Percentiles rank a stretch among this genome's conserved stretches.
These are phyloP conservation scores for Tetranychus piercei DNA, from an alignment of 2,888 invertebrate genomes.

Conservation along the genomic window DNA sequence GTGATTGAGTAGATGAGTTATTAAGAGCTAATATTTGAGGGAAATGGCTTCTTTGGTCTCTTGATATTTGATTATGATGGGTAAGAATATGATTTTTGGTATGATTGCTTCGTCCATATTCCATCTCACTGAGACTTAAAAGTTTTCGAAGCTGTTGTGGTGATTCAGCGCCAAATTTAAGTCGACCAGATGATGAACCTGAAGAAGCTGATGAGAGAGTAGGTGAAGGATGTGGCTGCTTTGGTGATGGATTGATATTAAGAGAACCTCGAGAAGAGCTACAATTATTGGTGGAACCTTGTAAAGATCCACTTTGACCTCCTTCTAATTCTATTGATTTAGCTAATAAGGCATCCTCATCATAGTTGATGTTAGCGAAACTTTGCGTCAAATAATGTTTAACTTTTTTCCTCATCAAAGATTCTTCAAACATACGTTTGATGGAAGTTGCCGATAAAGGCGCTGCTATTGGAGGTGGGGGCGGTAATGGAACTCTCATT, in stretches of 20 bases:
- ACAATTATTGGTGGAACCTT: not conserved
- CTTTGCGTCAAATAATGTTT: conserved; percentile 13
- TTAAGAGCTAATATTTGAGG: not conserved
- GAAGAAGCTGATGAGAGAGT: conserved; percentile 55
- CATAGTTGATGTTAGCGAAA: conserved; percentile 15
- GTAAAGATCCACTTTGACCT: conserved; percentile 7
- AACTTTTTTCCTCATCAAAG: conserved; percentile 14
- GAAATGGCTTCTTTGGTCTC: conserved; percentile 7
- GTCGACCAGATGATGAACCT: conserved; percentile 32
- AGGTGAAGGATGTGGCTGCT: conserved; percentile 55
- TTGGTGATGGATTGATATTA: conserved; percentile 2
- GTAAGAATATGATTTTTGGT: not conserved
- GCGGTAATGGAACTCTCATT: conserved; percentile 10
- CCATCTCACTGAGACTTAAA: conserved; percentile 46
- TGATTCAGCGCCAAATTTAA: conserved; percentile 55
- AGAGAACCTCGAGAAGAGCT: conserved; percentile 3
- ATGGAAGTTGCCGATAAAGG: not conserved
- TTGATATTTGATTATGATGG: conserved; percentile 3
- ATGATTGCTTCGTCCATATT: conserved; percentile 10
- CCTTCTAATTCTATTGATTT: conserved; percentile 17
- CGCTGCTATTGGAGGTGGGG: conserved; percentile 6
- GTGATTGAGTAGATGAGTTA: conserved; percentile 5
- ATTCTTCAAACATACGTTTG: conserved; percentile 14
- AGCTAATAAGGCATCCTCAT: conserved; percentile 14
- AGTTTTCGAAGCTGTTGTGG: conserved; percentile 93